These are phyloP conservation scores for Eptesicus fuscus DNA, from an alignment of 2,113 vertebrate species.

Conservation along the genomic window DNA sequence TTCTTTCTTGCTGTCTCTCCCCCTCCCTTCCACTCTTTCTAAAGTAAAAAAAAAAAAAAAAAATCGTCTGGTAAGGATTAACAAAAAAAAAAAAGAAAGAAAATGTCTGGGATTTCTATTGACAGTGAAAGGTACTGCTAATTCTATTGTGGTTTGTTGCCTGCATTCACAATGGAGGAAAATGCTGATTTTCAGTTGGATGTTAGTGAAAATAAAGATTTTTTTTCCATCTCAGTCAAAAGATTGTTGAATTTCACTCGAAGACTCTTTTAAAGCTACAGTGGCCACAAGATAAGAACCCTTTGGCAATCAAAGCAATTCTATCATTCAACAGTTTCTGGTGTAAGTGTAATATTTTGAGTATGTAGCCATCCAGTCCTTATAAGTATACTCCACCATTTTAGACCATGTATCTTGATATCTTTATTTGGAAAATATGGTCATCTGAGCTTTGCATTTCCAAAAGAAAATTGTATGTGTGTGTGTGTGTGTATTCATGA, in stretches of 20 bases:
- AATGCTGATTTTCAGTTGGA: neutral
- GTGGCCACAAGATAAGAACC: neutral
- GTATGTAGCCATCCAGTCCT: neutral
- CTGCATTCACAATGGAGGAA: neutral
- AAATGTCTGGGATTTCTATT: constrained; percentile 17
- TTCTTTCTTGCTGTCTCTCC: neutral
- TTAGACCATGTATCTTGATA: neutral
- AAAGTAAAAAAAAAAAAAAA: neutral
- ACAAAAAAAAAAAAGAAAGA: too few relatives aligned
- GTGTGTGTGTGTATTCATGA: neutral
- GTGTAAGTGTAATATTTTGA: neutral
- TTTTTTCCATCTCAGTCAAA: neutral
- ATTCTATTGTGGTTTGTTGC: neutral
- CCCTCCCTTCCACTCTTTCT: neutral
- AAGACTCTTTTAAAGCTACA: neutral
- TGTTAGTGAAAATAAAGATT: neutral
- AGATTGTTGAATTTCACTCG: neutral
- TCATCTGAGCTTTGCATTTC: neutral
- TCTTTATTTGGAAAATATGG: neutral
- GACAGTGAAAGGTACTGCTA: neutral
- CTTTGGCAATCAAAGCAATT: neutral
- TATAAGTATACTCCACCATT: neutral
- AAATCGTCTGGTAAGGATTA: neutral
- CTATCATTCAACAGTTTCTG: neutral
- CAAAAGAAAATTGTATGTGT: neutral